Conservation (phyloP, 2,797 vertebrate species). For the Fistularia tabacaria region DNA sequence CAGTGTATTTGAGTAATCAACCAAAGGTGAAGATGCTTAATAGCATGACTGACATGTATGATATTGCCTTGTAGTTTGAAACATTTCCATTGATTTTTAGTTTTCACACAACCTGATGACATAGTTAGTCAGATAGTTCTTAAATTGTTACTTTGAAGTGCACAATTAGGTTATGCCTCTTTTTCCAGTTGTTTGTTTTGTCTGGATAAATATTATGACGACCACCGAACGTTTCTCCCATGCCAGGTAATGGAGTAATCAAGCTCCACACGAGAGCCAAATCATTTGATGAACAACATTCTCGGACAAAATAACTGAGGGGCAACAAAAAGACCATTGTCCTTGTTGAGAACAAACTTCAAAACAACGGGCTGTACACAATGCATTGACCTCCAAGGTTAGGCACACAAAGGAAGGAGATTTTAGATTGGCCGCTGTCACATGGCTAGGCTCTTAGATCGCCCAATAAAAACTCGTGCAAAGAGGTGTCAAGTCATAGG, state of each 20-base stretch:
- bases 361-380: conserved; percentile 65
- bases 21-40: too few relatives aligned
- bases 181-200: conserved; percentile 38
- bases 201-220: conserved; percentile 42
- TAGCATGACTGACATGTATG: too few relatives aligned
- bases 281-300: conserved; percentile 50
- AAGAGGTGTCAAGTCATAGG: conserved; percentile 21
- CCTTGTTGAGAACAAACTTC: conserved; percentile 50
- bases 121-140: too few relatives aligned
- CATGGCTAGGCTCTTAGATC: conserved; percentile 32
- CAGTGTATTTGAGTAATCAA: too few relatives aligned
- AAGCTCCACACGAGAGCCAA: conserved; percentile 45
- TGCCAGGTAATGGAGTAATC: conserved; percentile 49
- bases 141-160: conserved; percentile 6
- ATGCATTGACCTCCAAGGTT: conserved; percentile 63
- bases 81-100: too few relatives aligned
- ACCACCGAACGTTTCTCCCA: conserved; percentile 8
- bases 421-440: conserved; percentile 40
- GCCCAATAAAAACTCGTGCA: conserved; percentile 26
- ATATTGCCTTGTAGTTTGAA: too few relatives aligned
- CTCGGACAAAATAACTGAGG: conserved; percentile 40
- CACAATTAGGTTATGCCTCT: conserved; percentile 7
- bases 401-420: conserved; percentile 56
- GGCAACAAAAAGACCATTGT: conserved; percentile 64
- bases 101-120: neutral